Conservation (phyloP, 2,113 vertebrate genomes). For the Notiomystis cincta region DNA sequence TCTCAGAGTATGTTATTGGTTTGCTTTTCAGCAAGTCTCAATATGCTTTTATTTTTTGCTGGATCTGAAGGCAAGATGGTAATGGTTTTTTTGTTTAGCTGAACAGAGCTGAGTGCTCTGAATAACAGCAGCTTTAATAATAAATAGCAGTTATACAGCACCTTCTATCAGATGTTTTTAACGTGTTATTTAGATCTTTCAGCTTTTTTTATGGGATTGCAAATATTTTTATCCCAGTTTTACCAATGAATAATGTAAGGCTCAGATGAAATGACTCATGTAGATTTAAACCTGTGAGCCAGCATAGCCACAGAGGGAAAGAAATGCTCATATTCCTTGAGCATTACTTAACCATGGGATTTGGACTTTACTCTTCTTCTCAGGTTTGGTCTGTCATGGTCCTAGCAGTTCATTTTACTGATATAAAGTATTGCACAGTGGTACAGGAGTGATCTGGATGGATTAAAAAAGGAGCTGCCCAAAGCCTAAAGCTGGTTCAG, state of each 20-base stretch:
- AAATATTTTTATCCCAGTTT: not conserved
- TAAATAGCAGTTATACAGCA: not conserved
- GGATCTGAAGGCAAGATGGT: not conserved
- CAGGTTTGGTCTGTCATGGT: not conserved
- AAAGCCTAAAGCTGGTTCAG: not conserved
- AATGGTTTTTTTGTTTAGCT: not conserved
- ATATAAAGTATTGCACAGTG: not conserved
- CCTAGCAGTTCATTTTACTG: not conserved
- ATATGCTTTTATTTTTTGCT: not conserved
- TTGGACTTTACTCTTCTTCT: not conserved
- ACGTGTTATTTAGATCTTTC: not conserved
- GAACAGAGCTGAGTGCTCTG: not conserved
- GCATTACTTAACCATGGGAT: not conserved
- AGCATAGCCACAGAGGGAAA: not conserved
- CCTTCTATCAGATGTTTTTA: not conserved
- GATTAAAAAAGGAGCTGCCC: not conserved
- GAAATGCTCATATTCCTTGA: not conserved
- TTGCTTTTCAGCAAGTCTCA: not conserved
- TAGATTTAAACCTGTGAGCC: not conserved
- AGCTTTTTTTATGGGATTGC: not conserved
- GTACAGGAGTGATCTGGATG: not conserved
- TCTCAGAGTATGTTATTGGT: not conserved
- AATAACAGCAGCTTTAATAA: not conserved
- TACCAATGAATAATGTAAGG: not conserved
- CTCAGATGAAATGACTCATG: not conserved